A percentile compares a stretch with the other conserved stretches of the same genome.
phyloP scores from a whole-genome alignment of 2,113 vertebrate species.

The Podarcis raffonei region DNA sequence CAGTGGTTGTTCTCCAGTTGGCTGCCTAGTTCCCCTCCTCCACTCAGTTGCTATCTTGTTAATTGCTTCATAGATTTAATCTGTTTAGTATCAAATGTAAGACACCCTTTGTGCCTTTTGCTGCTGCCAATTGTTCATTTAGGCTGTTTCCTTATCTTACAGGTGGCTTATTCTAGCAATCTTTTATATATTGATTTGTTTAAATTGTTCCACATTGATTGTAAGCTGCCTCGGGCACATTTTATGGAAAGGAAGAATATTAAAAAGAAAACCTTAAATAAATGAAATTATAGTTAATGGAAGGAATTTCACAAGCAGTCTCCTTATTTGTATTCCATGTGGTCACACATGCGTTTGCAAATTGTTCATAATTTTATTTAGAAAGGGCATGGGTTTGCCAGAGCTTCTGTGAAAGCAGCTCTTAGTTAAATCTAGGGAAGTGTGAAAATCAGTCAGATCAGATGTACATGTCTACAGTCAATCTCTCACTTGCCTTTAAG shows the following conservation, averaged over 20 bases:
- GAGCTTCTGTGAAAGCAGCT: conserved; percentile 48
- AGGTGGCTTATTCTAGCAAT: neutral
- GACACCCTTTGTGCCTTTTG: too few species aligned
- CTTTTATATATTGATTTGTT: neutral
- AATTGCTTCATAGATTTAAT: too few species aligned
- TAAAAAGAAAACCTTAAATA: neutral
- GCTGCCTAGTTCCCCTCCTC: too few species aligned
- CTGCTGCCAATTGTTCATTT: too few species aligned
- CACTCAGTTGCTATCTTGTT: too few species aligned
- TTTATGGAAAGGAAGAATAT: too few species aligned
- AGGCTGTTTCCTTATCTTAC: too few species aligned
- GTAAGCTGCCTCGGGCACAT: neutral
- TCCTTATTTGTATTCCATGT: neutral
- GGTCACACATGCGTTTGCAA: neutral
- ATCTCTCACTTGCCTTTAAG: conserved; percentile 59
- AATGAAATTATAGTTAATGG: neutral
- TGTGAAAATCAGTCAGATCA: conserved; percentile 69
- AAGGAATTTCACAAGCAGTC: neutral
- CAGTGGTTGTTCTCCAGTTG: too few species aligned
- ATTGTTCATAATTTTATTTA: conserved; percentile 38
- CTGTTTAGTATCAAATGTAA: too few species aligned
- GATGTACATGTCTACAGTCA: conserved; percentile 52
- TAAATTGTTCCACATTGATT: neutral
- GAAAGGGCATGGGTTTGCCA: conserved; percentile 51
- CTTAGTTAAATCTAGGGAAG: conserved; percentile 65